A percentile compares a stretch with the other conserved stretches of the same genome.
These are phyloP conservation scores for Rhombomys opimus DNA, from an alignment of 2,113 vertebrate species.

Conservation along the genomic window DNA sequence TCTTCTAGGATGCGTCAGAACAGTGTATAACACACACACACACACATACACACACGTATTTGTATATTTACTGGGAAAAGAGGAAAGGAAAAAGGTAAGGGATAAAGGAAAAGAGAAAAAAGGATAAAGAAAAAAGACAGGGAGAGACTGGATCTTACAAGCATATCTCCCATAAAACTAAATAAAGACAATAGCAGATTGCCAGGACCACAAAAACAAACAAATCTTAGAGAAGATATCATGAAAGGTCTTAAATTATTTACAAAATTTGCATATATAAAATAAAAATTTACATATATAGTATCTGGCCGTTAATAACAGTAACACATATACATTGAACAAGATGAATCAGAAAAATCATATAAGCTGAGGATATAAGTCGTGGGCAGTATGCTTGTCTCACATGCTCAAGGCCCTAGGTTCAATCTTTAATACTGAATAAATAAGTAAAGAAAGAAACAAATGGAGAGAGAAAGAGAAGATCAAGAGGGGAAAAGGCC, in stretches of 20 bases:
- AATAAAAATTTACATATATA: neutral
- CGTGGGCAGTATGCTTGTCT: neutral
- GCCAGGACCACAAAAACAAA: neutral
- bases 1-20: neutral
- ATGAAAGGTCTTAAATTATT: slow-evolving; percentile 48
- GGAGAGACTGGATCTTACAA: neutral
- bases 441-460: neutral
- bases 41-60: neutral
- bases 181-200: slow-evolving; percentile 47
- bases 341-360: slow-evolving; percentile 43
- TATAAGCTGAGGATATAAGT: neutral
- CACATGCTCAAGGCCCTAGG: neutral
- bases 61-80: neutral
- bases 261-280: neutral
- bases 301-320: slow-evolving; percentile 51
- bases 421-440: neutral
- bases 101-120: too few species aligned
- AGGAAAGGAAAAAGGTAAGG: neutral
- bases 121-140: too few species aligned
- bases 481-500: neutral
- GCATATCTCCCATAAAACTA: slow-evolving; percentile 12
- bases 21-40: neutral
- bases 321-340: slow-evolving; percentile 34
- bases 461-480: neutral
- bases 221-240: slow-evolving; percentile 14